Evolutionary conservation across 2,113 vertebrate species (phyloP), one percentile per base, ranked within the genome.

Genomic region (human): DNA sequence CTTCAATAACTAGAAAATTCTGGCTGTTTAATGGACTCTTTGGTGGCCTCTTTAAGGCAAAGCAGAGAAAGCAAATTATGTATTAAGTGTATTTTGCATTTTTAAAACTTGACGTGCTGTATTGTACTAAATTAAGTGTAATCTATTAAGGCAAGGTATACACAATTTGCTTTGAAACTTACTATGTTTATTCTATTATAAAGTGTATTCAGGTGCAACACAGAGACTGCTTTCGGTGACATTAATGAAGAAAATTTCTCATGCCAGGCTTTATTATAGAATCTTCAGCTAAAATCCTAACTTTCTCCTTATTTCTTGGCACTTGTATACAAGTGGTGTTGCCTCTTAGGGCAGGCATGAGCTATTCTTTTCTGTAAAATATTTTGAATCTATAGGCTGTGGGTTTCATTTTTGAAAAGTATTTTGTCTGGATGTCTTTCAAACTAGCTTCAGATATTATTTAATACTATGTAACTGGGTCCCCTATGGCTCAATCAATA

Each of bases 361-460:
- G 98, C 97, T 98, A 96, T 98, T 98, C 83, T 98, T 97, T 97
- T 98, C 98, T 98, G 97, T 99, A 59, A 97, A 98, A 98, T 96
- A 98, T 96, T 96, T 96, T 94, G 84, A 98, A 97, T 98, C 97
- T 98, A 97, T 98, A 98, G 98, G 98, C 96, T 98, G 94, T 97
- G 96, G 90, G 93, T 97, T 97, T 97, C 92, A 92, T 97, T 98
- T 98, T 98, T 97, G 97, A 98, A 98, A 98, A 98, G 94, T 98
- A 98, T 98, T 98, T 98, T 98, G 97, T 98, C 98, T 98, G 98
- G 97, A 98, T 98, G 98, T 98, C 98, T 98, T 98, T 98, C 98
- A 43, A 98, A 98, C 96, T 98, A 98, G 98, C 98, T 98, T 98
- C 98, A 98, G 97, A 98, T 98, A 98, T 97, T 98, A 98, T 98